Base-by-base conservation (phyloP, 2,113 vertebrate genomes). In the Megaceryle maxima region DNA sequence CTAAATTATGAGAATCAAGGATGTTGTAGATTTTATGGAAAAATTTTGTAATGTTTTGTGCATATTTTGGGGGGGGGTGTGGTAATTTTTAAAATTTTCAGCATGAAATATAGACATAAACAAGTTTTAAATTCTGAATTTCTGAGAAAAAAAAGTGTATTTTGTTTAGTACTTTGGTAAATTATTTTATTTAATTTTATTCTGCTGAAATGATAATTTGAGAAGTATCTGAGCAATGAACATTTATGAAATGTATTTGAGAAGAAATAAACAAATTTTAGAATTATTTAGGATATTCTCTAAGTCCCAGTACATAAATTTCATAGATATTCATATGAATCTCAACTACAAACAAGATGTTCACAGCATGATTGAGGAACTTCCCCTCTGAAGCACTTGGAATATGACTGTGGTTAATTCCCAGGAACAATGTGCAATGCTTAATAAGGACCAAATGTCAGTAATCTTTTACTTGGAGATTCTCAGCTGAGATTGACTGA, bases 401-500 rank as follows among this genome's bases (percentile, higher is more conserved):
- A 87, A 78, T 67, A 82, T 44, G 37, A 46, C 50, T 67, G 7
- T 48, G 25, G 19, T 79, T 96, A 92, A 82, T 91, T 90, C 60
- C 0, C 35, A 90, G 25, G 57, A 95, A 80, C 44, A 87, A 13
- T 16, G 18, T 35, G 20, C 11, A 84, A 33, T 33, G 8, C 31
- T 88, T 92, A 92, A 66, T 81, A 88, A 91, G 72, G 69, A 63
- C 29, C 13, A 15, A 63, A 64, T 83, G 41, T 69, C 79, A 89
- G 44, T 76, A 88, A 84, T 84, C 46, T 87, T 43, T 95, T 77
- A 80, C 50, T 82, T 48, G 7, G 66, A 88, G 29, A 59, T 46
- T 88, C 62, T 96, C 63, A 94, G 13, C 35, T 80, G 92, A 96
- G 86, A 87, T 8, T 86, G 81, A 89, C 51, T 88, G 85, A 95